Evolutionary conservation across 2,888 invertebrate genomes (phyloP), one percentile per base, ranked within the genome.

Genomic region (Thymelicus sylvestris): DNA sequence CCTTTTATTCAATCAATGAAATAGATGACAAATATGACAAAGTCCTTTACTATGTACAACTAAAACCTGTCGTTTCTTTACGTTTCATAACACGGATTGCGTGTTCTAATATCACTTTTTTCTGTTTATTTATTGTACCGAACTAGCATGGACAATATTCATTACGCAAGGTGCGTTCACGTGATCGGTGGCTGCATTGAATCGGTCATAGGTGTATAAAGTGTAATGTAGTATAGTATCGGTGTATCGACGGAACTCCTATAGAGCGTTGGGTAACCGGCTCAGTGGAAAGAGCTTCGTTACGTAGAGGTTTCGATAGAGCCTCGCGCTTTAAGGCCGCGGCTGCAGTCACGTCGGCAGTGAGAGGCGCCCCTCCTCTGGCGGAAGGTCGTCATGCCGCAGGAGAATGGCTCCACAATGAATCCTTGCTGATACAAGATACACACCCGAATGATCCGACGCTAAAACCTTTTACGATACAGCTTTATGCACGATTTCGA

Each of bases 221-320:
- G 6, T 87, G 12, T 44, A 44, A 44, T 44, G 44, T 44, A 44
- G 44, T 44, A 44, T 41, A 50, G 86, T 76, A 72, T 73, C 74
- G 74, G 75, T 89, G 86, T 91, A 92, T 91, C 87, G 90, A 87
- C 87, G 84, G 88, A 92, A 88, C 90, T 84, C 82, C 85, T 91
- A 91, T 92, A 86, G 85, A 83, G 86, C 86, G 86, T 93, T 93
- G 92, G 86, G 93, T 92, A 93, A 93, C 89, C 85, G 80, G 77
- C 68, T 44, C 62, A 55, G 47, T 91, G 88, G 92, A 91, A 92
- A 92, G 91, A 93, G 91, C 89, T 90, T 88, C 88, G 89, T 92
- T 92, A 91, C 92, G 92, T 92, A 89, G 88, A 90, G 83, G 91
- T 92, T 92, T 92, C 91, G 88, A 92, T 92, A 92, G 91, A 92